Conservation (phyloP, 2,113 vertebrate genomes). For the Ifrita kowaldi region DNA sequence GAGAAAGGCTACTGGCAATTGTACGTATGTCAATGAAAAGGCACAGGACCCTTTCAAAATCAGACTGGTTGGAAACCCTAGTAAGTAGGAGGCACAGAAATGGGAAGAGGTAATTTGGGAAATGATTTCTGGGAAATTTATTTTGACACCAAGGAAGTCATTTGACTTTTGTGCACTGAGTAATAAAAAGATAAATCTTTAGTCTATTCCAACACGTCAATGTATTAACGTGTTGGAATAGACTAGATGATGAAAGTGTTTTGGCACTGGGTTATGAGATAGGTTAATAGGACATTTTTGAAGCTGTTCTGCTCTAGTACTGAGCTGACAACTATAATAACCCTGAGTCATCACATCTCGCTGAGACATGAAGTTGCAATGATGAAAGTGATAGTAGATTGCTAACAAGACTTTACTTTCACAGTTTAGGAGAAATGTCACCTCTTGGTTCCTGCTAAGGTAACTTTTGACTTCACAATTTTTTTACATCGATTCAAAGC, state of each 20-base stretch:
- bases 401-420: background rate
- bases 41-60: background rate
- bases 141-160: background rate
- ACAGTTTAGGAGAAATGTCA: background rate
- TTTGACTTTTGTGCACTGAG: background rate
- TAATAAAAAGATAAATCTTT: slow-evolving; percentile 32
- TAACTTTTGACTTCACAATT: background rate
- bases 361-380: background rate
- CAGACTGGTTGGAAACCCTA: background rate
- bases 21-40: background rate
- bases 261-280: slow-evolving; percentile 10
- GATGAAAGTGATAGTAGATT: background rate
- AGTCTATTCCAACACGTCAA: background rate
- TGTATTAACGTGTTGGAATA: background rate
- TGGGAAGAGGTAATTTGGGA: background rate
- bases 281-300: slow-evolving; percentile 54
- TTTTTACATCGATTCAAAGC: background rate
- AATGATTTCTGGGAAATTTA: slow-evolving; percentile 8
- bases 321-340: slow-evolving; percentile 3
- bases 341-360: background rate
- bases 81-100: background rate
- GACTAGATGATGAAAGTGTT: slow-evolving; percentile 20
- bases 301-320: slow-evolving; percentile 39
- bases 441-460: background rate
- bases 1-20: background rate